phyloP scores from a whole-genome alignment of 2,113 vertebrate species.

The Gracilinanus agilis region DNA sequence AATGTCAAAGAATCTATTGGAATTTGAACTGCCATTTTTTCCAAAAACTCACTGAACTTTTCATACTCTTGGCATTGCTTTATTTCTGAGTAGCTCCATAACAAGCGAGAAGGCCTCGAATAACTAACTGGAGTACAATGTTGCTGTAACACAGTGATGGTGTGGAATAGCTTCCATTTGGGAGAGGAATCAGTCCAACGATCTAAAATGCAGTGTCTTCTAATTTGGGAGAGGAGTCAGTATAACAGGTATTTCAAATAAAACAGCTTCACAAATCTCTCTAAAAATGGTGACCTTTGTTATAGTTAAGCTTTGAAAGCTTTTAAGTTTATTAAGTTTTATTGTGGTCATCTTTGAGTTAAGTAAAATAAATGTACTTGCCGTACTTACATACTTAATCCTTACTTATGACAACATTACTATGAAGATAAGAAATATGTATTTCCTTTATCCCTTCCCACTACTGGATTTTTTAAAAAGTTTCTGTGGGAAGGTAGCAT shows the following conservation, averaged over 20 bases:
- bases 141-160: constrained; percentile 8
- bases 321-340: constrained; percentile 17
- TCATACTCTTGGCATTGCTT: constrained; percentile 13
- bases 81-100: constrained; percentile 23
- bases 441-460: background rate
- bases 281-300: constrained; percentile 41
- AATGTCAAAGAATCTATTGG: constrained; percentile 29
- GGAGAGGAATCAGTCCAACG: constrained; percentile 59
- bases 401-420: constrained; percentile 1
- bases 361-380: background rate
- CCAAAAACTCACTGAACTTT: constrained; percentile 9
- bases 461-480: background rate
- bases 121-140: background rate
- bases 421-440: constrained; percentile 39
- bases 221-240: constrained; percentile 43
- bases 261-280: constrained; percentile 23
- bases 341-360: background rate
- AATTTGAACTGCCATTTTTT: constrained; percentile 18
- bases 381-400: constrained; percentile 26
- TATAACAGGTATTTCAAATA: constrained; percentile 72
- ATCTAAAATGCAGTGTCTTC: constrained; percentile 40
- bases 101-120: constrained; percentile 40
- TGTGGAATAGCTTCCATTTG: constrained; percentile 44
- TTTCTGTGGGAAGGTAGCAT: constrained; percentile 24
- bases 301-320: constrained; percentile 33